These are phyloP conservation scores for Ectemnius lituratus DNA, from an alignment of 2,888 invertebrate genomes.

Conservation along the genomic window DNA sequence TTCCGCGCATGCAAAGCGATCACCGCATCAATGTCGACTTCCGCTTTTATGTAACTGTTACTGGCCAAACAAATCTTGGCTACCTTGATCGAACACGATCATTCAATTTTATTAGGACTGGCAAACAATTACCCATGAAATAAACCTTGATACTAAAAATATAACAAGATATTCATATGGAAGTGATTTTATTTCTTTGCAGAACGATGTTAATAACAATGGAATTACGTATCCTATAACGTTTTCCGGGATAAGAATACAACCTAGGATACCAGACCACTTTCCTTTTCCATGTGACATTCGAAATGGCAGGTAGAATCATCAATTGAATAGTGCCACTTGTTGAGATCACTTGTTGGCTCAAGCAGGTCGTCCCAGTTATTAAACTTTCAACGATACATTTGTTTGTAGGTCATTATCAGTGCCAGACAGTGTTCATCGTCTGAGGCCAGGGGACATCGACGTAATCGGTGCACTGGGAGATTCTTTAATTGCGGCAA, in stretches of 20 bases:
- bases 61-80: not conserved
- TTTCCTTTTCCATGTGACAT: constrained; percentile 75
- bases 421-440: constrained; percentile 83
- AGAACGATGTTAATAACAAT: constrained; percentile 62
- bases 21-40: constrained; percentile 25
- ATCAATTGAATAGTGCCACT: not conserved
- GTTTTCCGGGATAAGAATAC: constrained; percentile 64
- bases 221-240: constrained; percentile 66
- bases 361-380: not conserved
- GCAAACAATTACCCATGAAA: no score
- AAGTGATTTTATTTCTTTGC: constrained; percentile 19
- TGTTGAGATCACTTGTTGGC: not conserved
- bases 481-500: constrained; percentile 86
- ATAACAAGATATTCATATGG: not conserved
- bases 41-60: constrained; percentile 44
- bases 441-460: constrained; percentile 84
- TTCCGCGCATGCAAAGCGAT: constrained; percentile 44
- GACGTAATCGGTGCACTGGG: constrained; percentile 86
- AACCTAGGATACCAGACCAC: constrained; percentile 64
- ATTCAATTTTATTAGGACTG: not conserved
- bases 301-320: constrained; percentile 69
- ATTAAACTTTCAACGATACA: not conserved
- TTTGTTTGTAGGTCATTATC: constrained; percentile 60
- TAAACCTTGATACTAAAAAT: not conserved
- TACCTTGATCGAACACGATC: not conserved